A percentile compares a stretch with the other conserved stretches of the same genome.
Conservation (phyloP, 2,113 vertebrate genomes). For the Sinosuthora webbiana region DNA sequence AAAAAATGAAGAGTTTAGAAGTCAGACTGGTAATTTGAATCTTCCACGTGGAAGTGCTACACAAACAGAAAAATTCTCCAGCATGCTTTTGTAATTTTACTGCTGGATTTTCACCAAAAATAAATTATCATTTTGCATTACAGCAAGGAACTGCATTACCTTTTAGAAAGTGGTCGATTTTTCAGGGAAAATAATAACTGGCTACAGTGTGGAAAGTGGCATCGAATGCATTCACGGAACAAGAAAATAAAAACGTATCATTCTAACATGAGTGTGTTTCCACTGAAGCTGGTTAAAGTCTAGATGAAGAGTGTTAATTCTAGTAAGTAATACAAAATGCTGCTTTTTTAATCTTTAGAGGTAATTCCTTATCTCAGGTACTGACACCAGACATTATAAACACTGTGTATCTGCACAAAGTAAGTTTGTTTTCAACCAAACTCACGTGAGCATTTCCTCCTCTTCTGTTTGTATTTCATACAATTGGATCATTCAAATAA, state of each 20-base stretch:
- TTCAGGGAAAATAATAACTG: neutral
- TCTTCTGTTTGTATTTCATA: neutral
- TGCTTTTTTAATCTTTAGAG: neutral
- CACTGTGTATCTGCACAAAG: neutral
- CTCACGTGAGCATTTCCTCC: neutral
- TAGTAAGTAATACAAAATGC: neutral
- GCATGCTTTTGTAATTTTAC: neutral
- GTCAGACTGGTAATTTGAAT: neutral
- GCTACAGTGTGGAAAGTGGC: neutral
- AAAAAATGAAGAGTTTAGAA: neutral
- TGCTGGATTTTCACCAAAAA: neutral
- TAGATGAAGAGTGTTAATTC: neutral
- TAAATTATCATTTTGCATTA: neutral
- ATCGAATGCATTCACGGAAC: neutral
- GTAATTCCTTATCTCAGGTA: neutral
- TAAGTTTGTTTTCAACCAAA: neutral
- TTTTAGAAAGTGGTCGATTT: neutral
- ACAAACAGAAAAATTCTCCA: neutral
- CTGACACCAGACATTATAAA: neutral
- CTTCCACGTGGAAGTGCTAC: neutral
- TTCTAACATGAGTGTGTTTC: neutral
- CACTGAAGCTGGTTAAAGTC: neutral
- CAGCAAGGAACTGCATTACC: neutral
- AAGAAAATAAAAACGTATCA: neutral
- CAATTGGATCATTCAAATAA: neutral